A percentile compares a stretch with the other conserved stretches of the same genome.
phyloP scores from a whole-genome alignment of 2,113 vertebrate genomes.

The Osmerus eperlanus region DNA sequence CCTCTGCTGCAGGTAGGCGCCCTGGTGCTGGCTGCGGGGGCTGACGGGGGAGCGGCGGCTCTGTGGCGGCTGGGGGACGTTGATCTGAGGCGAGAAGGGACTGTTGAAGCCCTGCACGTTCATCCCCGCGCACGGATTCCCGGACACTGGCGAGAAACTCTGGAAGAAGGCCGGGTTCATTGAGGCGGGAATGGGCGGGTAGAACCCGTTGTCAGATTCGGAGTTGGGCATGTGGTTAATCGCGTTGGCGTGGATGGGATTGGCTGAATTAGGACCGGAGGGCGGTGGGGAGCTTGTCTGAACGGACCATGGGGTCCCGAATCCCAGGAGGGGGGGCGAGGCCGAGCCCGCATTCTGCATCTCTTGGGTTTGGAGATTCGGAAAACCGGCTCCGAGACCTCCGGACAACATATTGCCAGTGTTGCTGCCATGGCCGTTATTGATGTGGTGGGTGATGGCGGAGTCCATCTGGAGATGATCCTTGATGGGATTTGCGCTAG shows the following conservation, averaged over 20 bases:
- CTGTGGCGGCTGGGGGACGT: slow-evolving; percentile 81
- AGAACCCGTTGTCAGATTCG: slow-evolving; percentile 87
- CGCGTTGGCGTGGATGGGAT: slow-evolving; percentile 62
- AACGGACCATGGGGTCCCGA: slow-evolving; percentile 93
- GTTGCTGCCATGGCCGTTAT: slow-evolving; percentile 65
- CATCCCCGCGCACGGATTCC: slow-evolving; percentile 83
- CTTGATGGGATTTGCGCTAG: slow-evolving; percentile 67
- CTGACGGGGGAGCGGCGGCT: slow-evolving; percentile 87
- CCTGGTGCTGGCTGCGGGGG: slow-evolving; percentile 80
- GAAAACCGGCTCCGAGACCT: slow-evolving; percentile 81
- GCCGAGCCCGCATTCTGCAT: slow-evolving; percentile 78
- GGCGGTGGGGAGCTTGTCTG: slow-evolving; percentile 88
- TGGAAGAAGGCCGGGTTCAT: slow-evolving; percentile 94
- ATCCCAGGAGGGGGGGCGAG: slow-evolving; percentile 84
- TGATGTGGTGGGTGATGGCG: slow-evolving; percentile 79
- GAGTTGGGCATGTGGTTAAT: slow-evolving; percentile 79
- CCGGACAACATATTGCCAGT: slow-evolving; percentile 75
- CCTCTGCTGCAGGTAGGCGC: slow-evolving; percentile 87
- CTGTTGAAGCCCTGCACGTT: slow-evolving; percentile 81
- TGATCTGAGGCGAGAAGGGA: slow-evolving; percentile 88
- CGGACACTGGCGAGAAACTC: slow-evolving; percentile 85
- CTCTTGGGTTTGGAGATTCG: slow-evolving; percentile 82
- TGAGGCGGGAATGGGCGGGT: slow-evolving; percentile 87
- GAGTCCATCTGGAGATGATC: slow-evolving; percentile 75
- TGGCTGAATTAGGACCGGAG: slow-evolving; percentile 61